phyloP scores from a whole-genome alignment of 2,797 vertebrate species.

The Sternarchorhynchus goeldii region DNA sequence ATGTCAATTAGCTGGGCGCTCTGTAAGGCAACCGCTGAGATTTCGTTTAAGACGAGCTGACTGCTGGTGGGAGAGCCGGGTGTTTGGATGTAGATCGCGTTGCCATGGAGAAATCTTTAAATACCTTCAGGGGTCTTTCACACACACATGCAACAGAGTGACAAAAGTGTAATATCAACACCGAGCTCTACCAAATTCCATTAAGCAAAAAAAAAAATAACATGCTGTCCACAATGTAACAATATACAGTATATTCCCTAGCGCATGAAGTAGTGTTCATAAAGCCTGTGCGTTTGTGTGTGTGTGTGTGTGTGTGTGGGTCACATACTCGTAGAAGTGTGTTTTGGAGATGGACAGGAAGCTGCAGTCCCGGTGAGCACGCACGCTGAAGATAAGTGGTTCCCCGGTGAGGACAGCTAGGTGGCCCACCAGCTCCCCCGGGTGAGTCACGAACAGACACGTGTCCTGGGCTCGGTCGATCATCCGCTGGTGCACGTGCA shows the following conservation, averaged over 20 bases:
- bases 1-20: conserved; percentile 23
- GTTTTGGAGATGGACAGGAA: conserved; percentile 91
- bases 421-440: conserved; percentile 92
- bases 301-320: background rate
- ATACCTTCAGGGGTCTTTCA: conserved; percentile 23
- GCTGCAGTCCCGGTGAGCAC: conserved; percentile 87
- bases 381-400: conserved; percentile 91
- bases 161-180: conserved; percentile 19
- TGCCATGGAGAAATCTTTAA: conserved; percentile 43
- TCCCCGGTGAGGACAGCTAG: conserved; percentile 93
- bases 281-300: conserved; percentile 8
- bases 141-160: conserved; percentile 1
- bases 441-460: conserved; percentile 89
- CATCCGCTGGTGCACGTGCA: conserved; percentile 92
- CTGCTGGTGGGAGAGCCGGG: background rate
- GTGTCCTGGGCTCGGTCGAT: conserved; percentile 89
- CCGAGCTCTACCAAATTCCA: background rate
- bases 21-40: conserved; percentile 21
- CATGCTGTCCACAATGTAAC: background rate
- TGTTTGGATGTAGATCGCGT: background rate
- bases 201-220: background rate
- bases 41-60: conserved; percentile 1
- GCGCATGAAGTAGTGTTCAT: too few relatives aligned
- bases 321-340: conserved; percentile 89
- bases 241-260: background rate